Evolutionary conservation across 2,888 invertebrate species (phyloP).

Genomic region (Melieria crassipennis): DNA sequence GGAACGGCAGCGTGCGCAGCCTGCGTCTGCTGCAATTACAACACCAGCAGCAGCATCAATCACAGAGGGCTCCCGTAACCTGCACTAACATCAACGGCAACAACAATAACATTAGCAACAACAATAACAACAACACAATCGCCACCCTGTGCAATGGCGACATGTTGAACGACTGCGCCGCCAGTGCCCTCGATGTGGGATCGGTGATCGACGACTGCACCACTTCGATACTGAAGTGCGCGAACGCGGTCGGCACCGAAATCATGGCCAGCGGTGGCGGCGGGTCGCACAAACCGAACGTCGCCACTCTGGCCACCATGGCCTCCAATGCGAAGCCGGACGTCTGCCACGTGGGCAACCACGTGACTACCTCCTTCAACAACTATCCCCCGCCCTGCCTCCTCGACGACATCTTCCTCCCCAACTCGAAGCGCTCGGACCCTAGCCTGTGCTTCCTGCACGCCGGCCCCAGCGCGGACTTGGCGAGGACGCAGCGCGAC

Average conservation of each 20-base stretch:
- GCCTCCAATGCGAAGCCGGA: conserved; percentile 50
- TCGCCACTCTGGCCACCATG: conserved; percentile 43
- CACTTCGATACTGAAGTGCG: conserved; percentile 62
- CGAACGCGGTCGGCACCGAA: conserved; percentile 53
- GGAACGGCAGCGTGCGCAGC: conserved; percentile 60
- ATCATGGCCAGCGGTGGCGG: conserved; percentile 41
- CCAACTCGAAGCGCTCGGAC: conserved; percentile 56
- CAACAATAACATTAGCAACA: conserved; percentile 38
- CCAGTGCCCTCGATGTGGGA: conserved; percentile 49
- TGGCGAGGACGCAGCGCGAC: conserved; percentile 41
- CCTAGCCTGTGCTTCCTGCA: conserved; percentile 56
- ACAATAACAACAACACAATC: conserved; percentile 45
- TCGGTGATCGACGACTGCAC: conserved; percentile 62
- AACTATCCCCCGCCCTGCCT: conserved; percentile 50
- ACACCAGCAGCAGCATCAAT: conserved; percentile 46
- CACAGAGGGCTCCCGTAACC: conserved; percentile 26
- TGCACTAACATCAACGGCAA: conserved; percentile 33
- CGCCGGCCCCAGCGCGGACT: conserved; percentile 27
- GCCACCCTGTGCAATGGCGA: conserved; percentile 54
- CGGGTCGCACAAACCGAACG: conserved; percentile 27
- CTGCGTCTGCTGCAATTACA: conserved; percentile 53
- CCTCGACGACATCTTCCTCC: conserved; percentile 57
- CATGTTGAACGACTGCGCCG: conserved; percentile 55
- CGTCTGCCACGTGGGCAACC: conserved; percentile 48
- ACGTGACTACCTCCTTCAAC: conserved; percentile 38